Percentiles rank a stretch among this genome's conserved stretches.
Evolutionary conservation across 2,113 vertebrate species (phyloP).

Genomic region (Sylvietta virens): DNA sequence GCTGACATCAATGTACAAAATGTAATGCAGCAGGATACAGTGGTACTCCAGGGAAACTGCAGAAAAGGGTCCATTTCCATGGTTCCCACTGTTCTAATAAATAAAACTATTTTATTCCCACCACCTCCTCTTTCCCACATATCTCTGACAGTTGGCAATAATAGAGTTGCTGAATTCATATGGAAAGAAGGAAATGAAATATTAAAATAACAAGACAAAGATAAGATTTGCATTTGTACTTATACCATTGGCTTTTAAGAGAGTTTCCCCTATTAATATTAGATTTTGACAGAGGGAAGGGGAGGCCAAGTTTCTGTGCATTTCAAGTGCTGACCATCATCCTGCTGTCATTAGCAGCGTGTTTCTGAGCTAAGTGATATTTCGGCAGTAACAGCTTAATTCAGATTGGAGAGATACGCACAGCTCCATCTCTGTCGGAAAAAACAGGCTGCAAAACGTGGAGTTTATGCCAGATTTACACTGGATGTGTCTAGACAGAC

Average conservation of each 20-base stretch:
- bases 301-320: slow-evolving; percentile 4
- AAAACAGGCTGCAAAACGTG: neutral
- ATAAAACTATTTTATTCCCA: slow-evolving; percentile 21
- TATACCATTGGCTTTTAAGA: slow-evolving; percentile 47
- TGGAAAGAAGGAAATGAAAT: slow-evolving; percentile 63
- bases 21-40: neutral
- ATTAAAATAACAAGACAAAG: slow-evolving; percentile 62
- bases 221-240: slow-evolving; percentile 62
- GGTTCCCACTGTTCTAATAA: slow-evolving; percentile 11
- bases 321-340: slow-evolving; percentile 34
- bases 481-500: slow-evolving; percentile 55
- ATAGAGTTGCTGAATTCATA: slow-evolving; percentile 57
- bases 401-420: slow-evolving; percentile 29
- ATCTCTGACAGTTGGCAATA: slow-evolving; percentile 47
- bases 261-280: slow-evolving; percentile 55
- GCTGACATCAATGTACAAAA: neutral
- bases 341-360: neutral
- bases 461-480: slow-evolving; percentile 45
- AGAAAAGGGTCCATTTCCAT: neutral
- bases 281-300: slow-evolving; percentile 25
- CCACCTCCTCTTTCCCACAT: slow-evolving; percentile 45
- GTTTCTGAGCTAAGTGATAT: slow-evolving; percentile 6
- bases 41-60: neutral
- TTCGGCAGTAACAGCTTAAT: slow-evolving; percentile 36
- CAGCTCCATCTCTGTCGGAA: neutral